Conservation (phyloP, 2,888 invertebrate species). For the Congeria kusceri region DNA sequence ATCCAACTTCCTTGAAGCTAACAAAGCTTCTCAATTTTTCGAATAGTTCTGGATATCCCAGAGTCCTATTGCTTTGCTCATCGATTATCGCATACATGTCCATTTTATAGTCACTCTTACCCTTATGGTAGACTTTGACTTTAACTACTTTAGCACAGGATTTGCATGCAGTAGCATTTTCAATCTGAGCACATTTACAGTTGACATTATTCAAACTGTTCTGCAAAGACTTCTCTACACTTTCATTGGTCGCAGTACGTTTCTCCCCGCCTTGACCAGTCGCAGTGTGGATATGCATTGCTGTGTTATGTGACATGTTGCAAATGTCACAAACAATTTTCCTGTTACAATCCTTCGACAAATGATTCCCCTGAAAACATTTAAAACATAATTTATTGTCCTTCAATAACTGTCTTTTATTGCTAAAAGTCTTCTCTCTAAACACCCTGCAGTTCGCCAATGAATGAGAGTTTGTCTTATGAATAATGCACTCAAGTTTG, state of each 20-base stretch:
- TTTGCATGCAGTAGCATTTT: background rate
- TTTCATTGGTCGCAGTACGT: background rate
- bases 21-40: slow-evolving; percentile 5
- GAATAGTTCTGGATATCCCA: slow-evolving; percentile 22
- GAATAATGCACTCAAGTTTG: too few species aligned
- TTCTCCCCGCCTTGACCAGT: background rate
- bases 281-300: background rate
- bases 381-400: slow-evolving; percentile 1
- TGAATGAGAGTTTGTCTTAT: background rate
- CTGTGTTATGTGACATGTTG: background rate
- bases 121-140: slow-evolving; percentile 11
- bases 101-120: background rate
- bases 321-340: background rate
- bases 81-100: slow-evolving; percentile 6
- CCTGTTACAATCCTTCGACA: too few species aligned
- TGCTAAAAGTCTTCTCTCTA: background rate
- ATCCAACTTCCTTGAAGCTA: background rate
- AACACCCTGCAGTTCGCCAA: background rate
- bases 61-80: slow-evolving; percentile 22
- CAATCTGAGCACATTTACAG: slow-evolving; percentile 7
- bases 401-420: background rate
- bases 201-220: background rate
- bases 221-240: background rate
- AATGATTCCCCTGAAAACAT: background rate
- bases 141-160: slow-evolving; percentile 19